A percentile compares a stretch with the other conserved stretches of the same genome.
phyloP scores from a whole-genome alignment of 2,797 vertebrate species.

The Typhlichthys subterraneus region DNA sequence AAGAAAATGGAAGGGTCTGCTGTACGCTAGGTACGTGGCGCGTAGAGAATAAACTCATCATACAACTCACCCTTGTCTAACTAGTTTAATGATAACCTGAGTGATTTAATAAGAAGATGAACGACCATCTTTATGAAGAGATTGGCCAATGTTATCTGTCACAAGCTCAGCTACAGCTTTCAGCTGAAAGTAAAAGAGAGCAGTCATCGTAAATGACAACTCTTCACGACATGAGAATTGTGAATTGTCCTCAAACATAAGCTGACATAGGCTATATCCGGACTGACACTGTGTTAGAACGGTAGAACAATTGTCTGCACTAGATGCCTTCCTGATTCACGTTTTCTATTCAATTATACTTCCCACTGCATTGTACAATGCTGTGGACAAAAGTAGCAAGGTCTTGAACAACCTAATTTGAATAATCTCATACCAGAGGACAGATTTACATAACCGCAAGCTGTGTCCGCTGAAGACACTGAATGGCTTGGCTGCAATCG shows the following conservation, averaged over 20 bases:
- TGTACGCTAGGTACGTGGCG: not conserved
- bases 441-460: slow-evolving; percentile 51
- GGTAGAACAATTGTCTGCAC: not conserved
- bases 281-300: slow-evolving; percentile 14
- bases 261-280: not conserved
- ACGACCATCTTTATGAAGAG: no score
- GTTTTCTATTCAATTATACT: slow-evolving; percentile 47
- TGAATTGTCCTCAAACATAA: no score
- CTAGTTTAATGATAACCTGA: no score
- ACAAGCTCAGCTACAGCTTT: no score
- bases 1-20: not conserved
- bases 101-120: no score
- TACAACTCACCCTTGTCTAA: no score
- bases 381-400: slow-evolving; percentile 30
- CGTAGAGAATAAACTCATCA: not conserved
- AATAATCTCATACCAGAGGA: slow-evolving; percentile 48
- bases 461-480: slow-evolving; percentile 35
- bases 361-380: slow-evolving; percentile 34
- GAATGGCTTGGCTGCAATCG: slow-evolving; percentile 30
- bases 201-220: no score
- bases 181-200: no score
- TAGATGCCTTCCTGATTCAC: slow-evolving; percentile 27
- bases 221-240: no score
- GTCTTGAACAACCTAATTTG: slow-evolving; percentile 47
- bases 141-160: no score